Base-by-base conservation (phyloP, 37 sponge, comb jelly and placozoan species). In the Cliona cf. orientalis region DNA sequence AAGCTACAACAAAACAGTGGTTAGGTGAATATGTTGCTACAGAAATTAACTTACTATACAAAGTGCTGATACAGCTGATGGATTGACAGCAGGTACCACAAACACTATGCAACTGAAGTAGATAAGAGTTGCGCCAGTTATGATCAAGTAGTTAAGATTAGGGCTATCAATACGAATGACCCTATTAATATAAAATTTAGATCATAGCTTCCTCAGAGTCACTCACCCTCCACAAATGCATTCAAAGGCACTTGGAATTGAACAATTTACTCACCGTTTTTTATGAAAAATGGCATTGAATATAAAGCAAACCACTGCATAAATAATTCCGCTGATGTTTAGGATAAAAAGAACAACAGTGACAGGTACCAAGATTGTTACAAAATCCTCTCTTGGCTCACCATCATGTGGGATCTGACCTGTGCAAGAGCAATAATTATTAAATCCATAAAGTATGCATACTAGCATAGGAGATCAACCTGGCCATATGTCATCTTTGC, bases 321-420 rank as follows among this genome's bases (percentile, higher is more conserved):
- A 75, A 33, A 11, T 38, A 4, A 72, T 46, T 17, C 74, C 74
- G 45, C 21, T 38, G 28, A 42, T 17, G 23, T 22, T 6, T 25
- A 72, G 74, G 3, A n/a, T 17, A 26, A 55, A 29, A 44, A 46
- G 45, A 28, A n/a, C 25, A 12, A 75, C 40, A 9, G 76, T 75
- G 7, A 75, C 37, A 39, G 60, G 21, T 7, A 58, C 3, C 11
- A 12, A 14, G 4, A 75, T 62, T 25, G 62, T 55, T 5, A 58
- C 62, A 31, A 42, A 35, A 3, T 12, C 76, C 26, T 75, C 38
- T 36, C 4, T 34, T 58, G 76, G 41, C 11, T 36, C 41, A 33
- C 76, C 76, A 75, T 75, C 76, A 75, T 58, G 35, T 5, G 76
- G 76, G 53, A 49, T 14, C 14, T n/a, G n/a, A n/a, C n/a, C n/a